Evolutionary conservation across 1,140 invertebrate genomes (phyloP).

Genomic region (Metaphire vulgaris): DNA sequence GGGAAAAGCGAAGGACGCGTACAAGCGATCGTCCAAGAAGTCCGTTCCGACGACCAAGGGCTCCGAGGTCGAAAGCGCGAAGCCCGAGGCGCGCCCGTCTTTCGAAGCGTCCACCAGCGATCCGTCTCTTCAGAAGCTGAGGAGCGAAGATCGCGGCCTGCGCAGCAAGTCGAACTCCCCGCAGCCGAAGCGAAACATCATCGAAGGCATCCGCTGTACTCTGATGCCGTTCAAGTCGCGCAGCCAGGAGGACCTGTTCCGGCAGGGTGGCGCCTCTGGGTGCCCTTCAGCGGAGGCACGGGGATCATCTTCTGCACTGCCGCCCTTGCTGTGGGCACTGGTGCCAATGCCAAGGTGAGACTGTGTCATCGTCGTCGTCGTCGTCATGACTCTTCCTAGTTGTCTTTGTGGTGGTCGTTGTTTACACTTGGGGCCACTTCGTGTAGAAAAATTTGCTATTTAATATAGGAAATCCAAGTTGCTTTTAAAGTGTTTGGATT

Average conservation of each 20-base stretch:
- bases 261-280: neutral
- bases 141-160: neutral
- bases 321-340: neutral
- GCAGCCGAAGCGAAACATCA: neutral
- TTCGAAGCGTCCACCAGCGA: neutral
- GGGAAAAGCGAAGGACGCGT: neutral
- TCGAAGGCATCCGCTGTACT: conserved; percentile 3
- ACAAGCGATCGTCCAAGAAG: neutral
- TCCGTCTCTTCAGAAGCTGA: neutral
- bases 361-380: no score
- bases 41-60: neutral
- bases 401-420: no score
- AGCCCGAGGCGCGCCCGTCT: neutral
- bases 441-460: no score
- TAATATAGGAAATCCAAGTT: no score
- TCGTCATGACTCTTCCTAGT: no score
- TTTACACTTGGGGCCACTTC: no score
- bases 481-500: no score
- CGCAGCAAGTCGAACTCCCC: conserved; percentile 20
- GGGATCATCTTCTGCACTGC: no score
- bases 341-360: neutral
- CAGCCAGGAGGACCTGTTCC: conserved; percentile 14
- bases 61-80: neutral
- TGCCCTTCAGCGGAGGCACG: no score
- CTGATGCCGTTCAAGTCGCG: conserved; percentile 14